Evolutionary conservation across 2,888 invertebrate species (phyloP).

Genomic region (Frankliniella fusca): DNA sequence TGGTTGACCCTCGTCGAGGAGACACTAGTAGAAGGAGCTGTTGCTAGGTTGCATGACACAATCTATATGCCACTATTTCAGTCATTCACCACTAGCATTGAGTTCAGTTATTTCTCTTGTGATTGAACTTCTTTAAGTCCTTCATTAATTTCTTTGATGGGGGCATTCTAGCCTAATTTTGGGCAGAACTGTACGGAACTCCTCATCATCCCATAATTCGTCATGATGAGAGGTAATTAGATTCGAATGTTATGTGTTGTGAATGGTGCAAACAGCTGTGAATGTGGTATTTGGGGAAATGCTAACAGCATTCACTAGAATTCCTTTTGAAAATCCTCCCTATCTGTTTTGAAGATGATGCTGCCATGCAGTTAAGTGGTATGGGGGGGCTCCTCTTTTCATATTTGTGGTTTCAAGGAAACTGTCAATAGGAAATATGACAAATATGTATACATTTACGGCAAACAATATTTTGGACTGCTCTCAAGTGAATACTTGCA

Average conservation of each 20-base stretch:
- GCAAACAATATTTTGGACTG: neutral
- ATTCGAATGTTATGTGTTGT: neutral
- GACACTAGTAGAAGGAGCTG: conserved; percentile 60
- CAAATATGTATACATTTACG: neutral
- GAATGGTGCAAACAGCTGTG: neutral
- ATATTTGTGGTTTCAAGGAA: too few species aligned
- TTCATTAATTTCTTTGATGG: too few species aligned
- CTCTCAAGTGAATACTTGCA: neutral
- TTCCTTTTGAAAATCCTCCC: neutral
- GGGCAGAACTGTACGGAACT: too few species aligned
- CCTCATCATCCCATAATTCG: too few species aligned
- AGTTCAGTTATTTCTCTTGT: conserved; percentile 21
- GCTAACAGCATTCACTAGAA: neutral
- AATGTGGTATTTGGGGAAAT: neutral
- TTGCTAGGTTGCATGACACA: conserved; percentile 46
- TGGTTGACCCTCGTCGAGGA: conserved; percentile 65
- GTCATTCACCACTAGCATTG: neutral
- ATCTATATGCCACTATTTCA: neutral
- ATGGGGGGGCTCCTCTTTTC: too few species aligned
- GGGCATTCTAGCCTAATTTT: too few species aligned
- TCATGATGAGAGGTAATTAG: too few species aligned
- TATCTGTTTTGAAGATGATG: neutral
- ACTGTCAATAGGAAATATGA: neutral
- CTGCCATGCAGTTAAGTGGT: too few species aligned
- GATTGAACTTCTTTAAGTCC: neutral